Conservation (phyloP, 2,888 invertebrate genomes). For the Drosophila imparisetae region DNA sequence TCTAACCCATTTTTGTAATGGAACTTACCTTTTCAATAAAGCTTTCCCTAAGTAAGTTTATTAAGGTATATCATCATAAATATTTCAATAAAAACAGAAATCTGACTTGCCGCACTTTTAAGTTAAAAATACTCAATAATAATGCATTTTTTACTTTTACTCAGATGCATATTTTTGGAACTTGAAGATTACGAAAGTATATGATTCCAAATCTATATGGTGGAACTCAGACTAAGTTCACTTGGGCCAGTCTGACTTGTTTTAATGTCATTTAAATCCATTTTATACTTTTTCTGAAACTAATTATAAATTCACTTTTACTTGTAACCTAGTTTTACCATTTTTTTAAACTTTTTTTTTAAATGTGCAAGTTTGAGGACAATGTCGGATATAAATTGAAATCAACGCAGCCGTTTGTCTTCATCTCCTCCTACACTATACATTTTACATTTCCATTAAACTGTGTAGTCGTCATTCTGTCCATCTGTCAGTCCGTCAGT, state of each 20-base stretch:
- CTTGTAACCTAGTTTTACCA: slow-evolving; percentile 17
- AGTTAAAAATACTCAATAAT: background rate
- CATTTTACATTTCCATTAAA: slow-evolving; percentile 11
- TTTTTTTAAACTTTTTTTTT: slow-evolving; percentile 11
- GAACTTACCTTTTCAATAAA: background rate
- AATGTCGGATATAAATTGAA: slow-evolving; percentile 33
- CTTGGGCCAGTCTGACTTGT: background rate
- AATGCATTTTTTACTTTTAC: background rate
- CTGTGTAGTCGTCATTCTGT: slow-evolving; percentile 14
- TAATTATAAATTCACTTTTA: slow-evolving; percentile 6
- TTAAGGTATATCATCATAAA: background rate
- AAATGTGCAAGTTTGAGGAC: background rate
- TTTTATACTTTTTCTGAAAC: background rate
- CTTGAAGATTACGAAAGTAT: background rate
- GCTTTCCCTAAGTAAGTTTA: background rate
- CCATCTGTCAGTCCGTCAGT: slow-evolving; percentile 10
- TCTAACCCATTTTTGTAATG: background rate
- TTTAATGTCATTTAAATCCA: background rate
- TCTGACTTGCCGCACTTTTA: background rate
- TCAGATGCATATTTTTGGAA: background rate
- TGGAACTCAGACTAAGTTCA: background rate
- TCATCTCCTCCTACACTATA: background rate
- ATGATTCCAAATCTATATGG: background rate
- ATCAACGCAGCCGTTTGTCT: slow-evolving; percentile 20
- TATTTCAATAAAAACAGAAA: background rate